Evolutionary conservation across 1,140 invertebrate species (phyloP).

Genomic region (Uloborus diversus): DNA sequence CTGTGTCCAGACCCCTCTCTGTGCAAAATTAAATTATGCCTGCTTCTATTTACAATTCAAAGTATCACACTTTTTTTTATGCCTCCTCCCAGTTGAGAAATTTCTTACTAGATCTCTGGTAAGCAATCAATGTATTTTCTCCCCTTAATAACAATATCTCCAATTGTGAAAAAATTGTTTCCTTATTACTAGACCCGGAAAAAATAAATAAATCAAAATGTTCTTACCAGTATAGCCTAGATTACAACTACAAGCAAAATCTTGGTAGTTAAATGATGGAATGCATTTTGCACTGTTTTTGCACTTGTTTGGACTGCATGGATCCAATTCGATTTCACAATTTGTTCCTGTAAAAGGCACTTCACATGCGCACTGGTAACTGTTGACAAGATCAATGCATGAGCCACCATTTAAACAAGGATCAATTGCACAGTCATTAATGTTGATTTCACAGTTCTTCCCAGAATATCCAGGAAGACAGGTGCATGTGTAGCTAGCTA

Average conservation of each 20-base stretch:
- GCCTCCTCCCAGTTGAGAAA: too few species aligned
- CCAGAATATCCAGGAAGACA: slow-evolving; percentile 87
- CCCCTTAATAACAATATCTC: too few species aligned
- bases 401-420: slow-evolving; percentile 76
- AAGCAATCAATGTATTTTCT: too few species aligned
- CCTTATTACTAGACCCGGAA: too few species aligned
- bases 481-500: slow-evolving; percentile 80
- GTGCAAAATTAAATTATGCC: too few species aligned
- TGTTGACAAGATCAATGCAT: slow-evolving; percentile 73
- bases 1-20: too few species aligned
- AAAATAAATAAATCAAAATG: too few species aligned
- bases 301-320: slow-evolving; percentile 87
- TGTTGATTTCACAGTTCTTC: slow-evolving; percentile 80
- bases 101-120: too few species aligned
- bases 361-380: slow-evolving; percentile 63
- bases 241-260: slow-evolving; percentile 89
- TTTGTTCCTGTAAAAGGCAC: slow-evolving; percentile 63
- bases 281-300: slow-evolving; percentile 85
- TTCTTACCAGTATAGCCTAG: slow-evolving; percentile 81
- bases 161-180: background rate
- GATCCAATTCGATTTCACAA: slow-evolving; percentile 64
- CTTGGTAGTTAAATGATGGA: slow-evolving; percentile 86
- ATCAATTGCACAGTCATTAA: slow-evolving; percentile 89
- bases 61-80: too few species aligned
- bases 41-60: too few species aligned